phyloP scores from a whole-genome alignment of 2,888 invertebrate genomes.

The Plagiodera versicolora region DNA sequence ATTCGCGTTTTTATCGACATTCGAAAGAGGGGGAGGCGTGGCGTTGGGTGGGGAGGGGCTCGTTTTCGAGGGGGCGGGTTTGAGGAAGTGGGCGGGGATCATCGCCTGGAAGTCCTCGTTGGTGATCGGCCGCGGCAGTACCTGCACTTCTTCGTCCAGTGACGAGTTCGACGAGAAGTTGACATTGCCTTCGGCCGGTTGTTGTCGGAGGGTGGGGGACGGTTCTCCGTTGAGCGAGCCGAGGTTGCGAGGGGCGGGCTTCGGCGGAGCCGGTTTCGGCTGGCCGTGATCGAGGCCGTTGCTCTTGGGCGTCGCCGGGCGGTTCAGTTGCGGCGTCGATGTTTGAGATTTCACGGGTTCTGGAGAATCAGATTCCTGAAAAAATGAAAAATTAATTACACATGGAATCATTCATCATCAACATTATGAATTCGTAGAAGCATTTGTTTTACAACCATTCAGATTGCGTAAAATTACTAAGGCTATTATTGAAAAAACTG shows the following conservation, averaged over 20 bases:
- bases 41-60: constrained; percentile 28
- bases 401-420: too few relatives aligned
- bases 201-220: constrained; percentile 11
- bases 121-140: constrained; percentile 79
- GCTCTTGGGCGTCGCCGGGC: constrained; percentile 46
- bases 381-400: too few relatives aligned
- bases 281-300: constrained; percentile 45
- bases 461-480: too few relatives aligned
- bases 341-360: constrained; percentile 35
- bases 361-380: constrained; percentile 35
- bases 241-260: constrained; percentile 47
- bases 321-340: constrained; percentile 39
- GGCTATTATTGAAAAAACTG: too few relatives aligned
- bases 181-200: constrained; percentile 42
- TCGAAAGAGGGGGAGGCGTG: constrained; percentile 31
- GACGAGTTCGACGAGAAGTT: constrained; percentile 58
- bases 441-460: too few relatives aligned
- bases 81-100: constrained; percentile 85
- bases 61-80: constrained; percentile 51
- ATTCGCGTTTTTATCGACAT: constrained; percentile 54
- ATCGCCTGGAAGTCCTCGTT: constrained; percentile 94
- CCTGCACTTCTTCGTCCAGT: constrained; percentile 58
- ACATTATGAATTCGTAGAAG: too few relatives aligned
- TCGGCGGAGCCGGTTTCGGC: constrained; percentile 46
- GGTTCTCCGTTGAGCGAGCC: constrained; percentile 32